Evolutionary conservation across 1,140 invertebrate genomes (phyloP).

Genomic region (Monomorium pharaonis): DNA sequence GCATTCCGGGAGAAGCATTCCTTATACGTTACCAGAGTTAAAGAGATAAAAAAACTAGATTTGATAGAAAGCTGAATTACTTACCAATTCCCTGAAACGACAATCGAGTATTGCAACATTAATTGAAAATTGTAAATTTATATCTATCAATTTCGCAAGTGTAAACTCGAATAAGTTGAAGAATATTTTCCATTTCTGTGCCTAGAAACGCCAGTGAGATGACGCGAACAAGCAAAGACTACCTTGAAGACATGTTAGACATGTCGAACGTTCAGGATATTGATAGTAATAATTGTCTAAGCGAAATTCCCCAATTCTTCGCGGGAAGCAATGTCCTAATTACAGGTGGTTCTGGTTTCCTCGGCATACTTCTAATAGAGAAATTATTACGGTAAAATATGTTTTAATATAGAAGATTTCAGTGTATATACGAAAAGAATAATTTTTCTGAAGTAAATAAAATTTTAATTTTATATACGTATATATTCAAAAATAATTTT

Average conservation of each 20-base stretch:
- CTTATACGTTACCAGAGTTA: background rate
- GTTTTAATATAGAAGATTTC: background rate
- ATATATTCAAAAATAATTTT: too few relatives aligned
- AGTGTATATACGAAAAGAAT: background rate
- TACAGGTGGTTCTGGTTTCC: conserved; percentile 88
- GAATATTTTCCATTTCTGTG: background rate
- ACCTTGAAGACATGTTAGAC: conserved; percentile 62
- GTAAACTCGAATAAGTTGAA: background rate
- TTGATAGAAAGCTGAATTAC: background rate
- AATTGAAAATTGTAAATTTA: background rate
- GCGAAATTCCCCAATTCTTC: conserved; percentile 78
- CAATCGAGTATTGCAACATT: background rate
- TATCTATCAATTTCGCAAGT: background rate
- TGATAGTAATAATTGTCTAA: conserved; percentile 31
- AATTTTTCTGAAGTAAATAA: background rate
- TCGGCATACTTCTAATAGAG: conserved; percentile 89
- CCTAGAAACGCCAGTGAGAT: background rate
- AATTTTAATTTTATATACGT: too few relatives aligned
- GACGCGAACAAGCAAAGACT: conserved; percentile 34
- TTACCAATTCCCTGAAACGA: background rate
- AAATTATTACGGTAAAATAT: conserved; percentile 86
- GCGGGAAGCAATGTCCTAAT: conserved; percentile 79
- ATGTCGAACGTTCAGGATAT: conserved; percentile 46
- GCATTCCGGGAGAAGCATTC: background rate
- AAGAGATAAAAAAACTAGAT: background rate